A percentile compares a stretch with the other conserved stretches of the same genome.
phyloP scores from a whole-genome alignment of 2,797 vertebrate species.

The Intellagama lesueurii region DNA sequence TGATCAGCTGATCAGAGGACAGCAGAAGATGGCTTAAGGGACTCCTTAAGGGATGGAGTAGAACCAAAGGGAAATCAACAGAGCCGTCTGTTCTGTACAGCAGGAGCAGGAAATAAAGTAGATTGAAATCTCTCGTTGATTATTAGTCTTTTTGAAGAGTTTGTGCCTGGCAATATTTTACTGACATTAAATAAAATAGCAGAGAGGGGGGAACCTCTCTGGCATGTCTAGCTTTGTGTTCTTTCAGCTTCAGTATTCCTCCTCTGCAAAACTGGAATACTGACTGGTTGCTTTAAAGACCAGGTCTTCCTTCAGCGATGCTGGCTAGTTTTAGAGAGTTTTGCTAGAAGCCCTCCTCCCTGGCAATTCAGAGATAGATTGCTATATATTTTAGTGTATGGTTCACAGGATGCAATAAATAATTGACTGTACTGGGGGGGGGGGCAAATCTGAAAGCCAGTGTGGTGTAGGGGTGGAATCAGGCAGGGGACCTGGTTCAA shows the following conservation, averaged over 20 bases:
- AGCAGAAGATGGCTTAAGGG: background rate
- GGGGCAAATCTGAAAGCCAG: too few relatives aligned
- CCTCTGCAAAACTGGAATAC: background rate
- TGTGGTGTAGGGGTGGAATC: too few relatives aligned
- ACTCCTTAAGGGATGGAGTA: too few relatives aligned
- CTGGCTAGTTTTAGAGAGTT: background rate
- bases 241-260: background rate
- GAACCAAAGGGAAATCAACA: background rate
- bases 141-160: background rate
- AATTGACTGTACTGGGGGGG: background rate
- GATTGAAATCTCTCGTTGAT: background rate
- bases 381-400: background rate
- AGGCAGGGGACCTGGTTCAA: too few relatives aligned
- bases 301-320: background rate
- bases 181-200: background rate
- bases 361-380: background rate
- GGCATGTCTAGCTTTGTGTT: background rate
- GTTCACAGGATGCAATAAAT: background rate
- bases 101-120: background rate
- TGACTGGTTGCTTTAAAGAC: background rate
- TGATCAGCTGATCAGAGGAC: background rate
- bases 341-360: background rate
- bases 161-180: background rate
- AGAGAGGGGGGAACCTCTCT: background rate
- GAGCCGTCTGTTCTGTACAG: too few relatives aligned